phyloP scores from a whole-genome alignment of 2,113 vertebrate species.

The Gorsachius goisagi region DNA sequence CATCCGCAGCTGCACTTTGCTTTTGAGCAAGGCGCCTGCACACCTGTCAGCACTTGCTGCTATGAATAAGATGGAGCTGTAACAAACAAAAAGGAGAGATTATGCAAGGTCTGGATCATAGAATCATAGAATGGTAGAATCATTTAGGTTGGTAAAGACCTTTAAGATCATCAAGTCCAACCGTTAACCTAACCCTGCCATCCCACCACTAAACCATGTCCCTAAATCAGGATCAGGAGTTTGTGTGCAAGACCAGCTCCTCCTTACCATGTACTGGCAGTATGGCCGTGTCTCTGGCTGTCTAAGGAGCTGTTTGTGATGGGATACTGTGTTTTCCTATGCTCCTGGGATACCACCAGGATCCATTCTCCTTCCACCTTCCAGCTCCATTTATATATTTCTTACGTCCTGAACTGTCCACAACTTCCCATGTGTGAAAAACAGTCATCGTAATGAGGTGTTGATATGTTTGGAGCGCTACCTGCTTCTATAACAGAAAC shows the following conservation, averaged over 20 bases:
- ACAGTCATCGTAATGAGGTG: not conserved
- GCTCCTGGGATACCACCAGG: not conserved
- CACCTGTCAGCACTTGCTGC: not conserved
- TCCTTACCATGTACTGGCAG: fast-evolving
- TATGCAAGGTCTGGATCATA: not conserved
- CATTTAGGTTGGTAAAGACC: too few relatives aligned
- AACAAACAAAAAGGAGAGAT: not conserved
- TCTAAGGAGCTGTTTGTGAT: not conserved
- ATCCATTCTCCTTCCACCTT: not conserved
- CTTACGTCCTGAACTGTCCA: not conserved
- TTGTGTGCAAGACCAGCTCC: not conserved
- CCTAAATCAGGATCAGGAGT: not conserved
- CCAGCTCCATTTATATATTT: not conserved
- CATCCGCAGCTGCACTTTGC: not conserved
- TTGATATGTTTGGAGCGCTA: not conserved
- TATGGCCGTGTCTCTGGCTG: not conserved
- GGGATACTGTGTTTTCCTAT: not conserved
- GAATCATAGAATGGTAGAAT: too few relatives aligned
- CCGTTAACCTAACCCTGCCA: too few relatives aligned
- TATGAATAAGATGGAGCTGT: not conserved
- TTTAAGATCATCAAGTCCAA: too few relatives aligned
- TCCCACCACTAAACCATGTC: too few relatives aligned
- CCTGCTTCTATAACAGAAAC: not conserved
- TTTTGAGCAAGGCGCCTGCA: not conserved
- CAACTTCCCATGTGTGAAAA: not conserved